These are phyloP conservation scores for Ecliptopera silaceata DNA, from an alignment of 2,888 invertebrate genomes.

Conservation along the genomic window DNA sequence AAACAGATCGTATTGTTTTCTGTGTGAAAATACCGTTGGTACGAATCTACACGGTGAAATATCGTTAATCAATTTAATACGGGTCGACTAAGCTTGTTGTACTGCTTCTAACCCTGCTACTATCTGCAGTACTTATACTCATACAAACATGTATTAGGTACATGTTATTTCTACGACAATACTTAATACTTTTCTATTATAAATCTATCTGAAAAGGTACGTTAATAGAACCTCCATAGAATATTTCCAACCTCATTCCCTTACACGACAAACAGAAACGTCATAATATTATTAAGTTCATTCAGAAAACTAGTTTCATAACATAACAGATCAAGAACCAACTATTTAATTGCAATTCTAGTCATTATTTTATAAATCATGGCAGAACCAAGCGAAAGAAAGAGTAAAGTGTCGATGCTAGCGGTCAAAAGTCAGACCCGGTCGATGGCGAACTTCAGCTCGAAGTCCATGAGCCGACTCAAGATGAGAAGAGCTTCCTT, in stretches of 20 bases:
- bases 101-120: too few species aligned
- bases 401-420: slow-evolving; percentile 50
- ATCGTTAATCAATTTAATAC: too few species aligned
- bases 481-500: slow-evolving; percentile 56
- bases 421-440: slow-evolving; percentile 44
- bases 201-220: not conserved
- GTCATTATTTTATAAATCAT: slow-evolving; percentile 9
- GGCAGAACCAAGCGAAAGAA: slow-evolving; percentile 38
- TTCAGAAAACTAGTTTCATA: too few species aligned
- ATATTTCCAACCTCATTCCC: not conserved
- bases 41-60: too few species aligned
- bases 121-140: too few species aligned
- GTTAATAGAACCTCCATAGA: not conserved
- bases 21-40: not conserved
- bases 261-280: not conserved
- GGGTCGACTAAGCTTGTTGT: too few species aligned
- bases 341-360: not conserved
- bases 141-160: too few species aligned
- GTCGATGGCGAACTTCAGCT: slow-evolving; percentile 38
- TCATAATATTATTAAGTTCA: not conserved
- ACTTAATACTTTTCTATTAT: too few species aligned
- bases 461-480: slow-evolving; percentile 57
- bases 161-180: too few species aligned
- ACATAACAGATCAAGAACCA: not conserved
- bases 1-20: slow-evolving; percentile 2